phyloP scores from a whole-genome alignment of 2,113 vertebrate species.

The Candoia aspera region DNA sequence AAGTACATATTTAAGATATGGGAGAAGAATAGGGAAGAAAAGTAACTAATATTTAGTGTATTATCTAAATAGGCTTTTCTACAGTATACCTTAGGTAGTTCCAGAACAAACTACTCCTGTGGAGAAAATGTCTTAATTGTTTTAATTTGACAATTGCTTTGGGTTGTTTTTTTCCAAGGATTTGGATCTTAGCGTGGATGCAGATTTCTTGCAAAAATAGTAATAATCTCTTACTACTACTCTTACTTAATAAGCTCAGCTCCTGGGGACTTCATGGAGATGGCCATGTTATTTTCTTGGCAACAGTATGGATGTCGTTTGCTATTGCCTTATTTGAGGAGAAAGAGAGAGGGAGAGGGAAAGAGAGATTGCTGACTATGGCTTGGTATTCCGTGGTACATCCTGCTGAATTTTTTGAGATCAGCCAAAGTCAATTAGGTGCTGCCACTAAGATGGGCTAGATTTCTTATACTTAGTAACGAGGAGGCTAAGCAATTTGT shows the following conservation, averaged over 20 bases:
- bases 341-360: neutral
- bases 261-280: neutral
- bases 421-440: neutral
- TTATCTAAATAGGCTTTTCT: neutral
- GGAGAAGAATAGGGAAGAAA: neutral
- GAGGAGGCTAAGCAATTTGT: neutral
- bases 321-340: neutral
- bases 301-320: neutral
- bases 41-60: neutral
- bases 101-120: neutral
- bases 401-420: neutral
- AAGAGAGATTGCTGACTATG: neutral
- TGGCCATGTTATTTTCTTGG: neutral
- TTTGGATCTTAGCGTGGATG: too few species aligned
- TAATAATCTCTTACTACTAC: too few species aligned
- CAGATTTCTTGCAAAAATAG: too few species aligned
- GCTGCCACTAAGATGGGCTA: neutral
- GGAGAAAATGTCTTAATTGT: neutral
- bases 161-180: too few species aligned
- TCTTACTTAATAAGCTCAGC: neutral
- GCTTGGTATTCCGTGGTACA: neutral
- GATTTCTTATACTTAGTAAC: neutral
- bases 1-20: neutral
- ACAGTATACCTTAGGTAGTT: neutral
- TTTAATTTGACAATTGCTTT: too few species aligned